Evolutionary conservation across 2,888 invertebrate genomes (phyloP).

Genomic region (Diaprepes abbreviatus): DNA sequence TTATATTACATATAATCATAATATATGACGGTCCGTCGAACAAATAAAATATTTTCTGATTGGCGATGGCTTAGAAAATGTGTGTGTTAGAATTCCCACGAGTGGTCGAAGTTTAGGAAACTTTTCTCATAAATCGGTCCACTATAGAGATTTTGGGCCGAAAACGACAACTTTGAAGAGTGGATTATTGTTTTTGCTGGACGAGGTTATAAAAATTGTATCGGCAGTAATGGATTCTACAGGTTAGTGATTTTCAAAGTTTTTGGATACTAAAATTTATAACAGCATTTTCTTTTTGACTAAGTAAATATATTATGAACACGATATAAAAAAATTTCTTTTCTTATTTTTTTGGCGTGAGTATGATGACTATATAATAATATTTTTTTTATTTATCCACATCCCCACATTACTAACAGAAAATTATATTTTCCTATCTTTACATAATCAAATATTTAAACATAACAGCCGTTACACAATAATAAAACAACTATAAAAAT

Average conservation of each 20-base stretch:
- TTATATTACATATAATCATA: slow-evolving; percentile 28
- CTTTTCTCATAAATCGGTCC: slow-evolving; percentile 42
- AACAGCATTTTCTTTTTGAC: neutral
- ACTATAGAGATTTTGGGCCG: slow-evolving; percentile 36
- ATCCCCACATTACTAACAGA: too few relatives aligned
- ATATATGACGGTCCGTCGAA: slow-evolving; percentile 25
- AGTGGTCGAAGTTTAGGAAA: slow-evolving; percentile 28
- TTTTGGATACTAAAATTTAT: neutral
- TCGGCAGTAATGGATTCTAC: slow-evolving; percentile 40
- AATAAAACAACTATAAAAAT: too few relatives aligned
- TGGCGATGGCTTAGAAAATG: slow-evolving; percentile 35
- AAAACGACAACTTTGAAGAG: slow-evolving; percentile 43
- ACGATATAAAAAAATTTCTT: neutral
- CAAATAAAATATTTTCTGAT: slow-evolving; percentile 37
- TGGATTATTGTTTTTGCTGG: slow-evolving; percentile 38
- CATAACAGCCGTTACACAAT: too few relatives aligned
- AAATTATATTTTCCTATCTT: too few relatives aligned
- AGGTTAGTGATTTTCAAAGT: slow-evolving; percentile 18
- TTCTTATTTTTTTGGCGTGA: too few relatives aligned
- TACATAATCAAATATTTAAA: too few relatives aligned
- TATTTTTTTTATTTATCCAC: too few relatives aligned
- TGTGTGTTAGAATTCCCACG: slow-evolving; percentile 35
- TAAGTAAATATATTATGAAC: neutral
- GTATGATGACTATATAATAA: too few relatives aligned
- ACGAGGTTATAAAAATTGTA: slow-evolving; percentile 41